Evolutionary conservation across 1,140 invertebrate species (phyloP), one percentile per base, ranked within the genome.

Genomic region (Zophobas morio): DNA sequence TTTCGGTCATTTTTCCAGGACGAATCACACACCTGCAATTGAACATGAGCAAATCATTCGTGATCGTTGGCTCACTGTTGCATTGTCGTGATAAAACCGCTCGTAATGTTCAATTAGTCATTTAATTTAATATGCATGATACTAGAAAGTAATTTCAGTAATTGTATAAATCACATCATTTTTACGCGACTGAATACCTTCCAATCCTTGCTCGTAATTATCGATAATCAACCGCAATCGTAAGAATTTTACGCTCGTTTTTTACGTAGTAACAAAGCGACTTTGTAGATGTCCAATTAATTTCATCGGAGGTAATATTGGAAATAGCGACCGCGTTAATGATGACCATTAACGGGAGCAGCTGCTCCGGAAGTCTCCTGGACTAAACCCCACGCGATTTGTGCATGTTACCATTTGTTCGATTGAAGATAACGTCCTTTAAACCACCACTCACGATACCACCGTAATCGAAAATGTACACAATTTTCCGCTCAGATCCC

Each of bases 351-450:
- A 77, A 76, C 75, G 74, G 77, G 77, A 66, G 75, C 78, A 79
- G 78, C 75, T 79, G 78, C 72, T 70, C 78, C 75, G 78, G 78
- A 79, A 79, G 78, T 77, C 63, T 70, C 60, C 74, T 74, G 76
- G 78, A 73, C 75, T 77, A 71, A 76, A 79, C 74, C 78, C 78
- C 74, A 79, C 75, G 72, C 78, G 77, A 73, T 79, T 73, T 79
- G 78, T 79, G 75, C 76, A 77, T 79, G 78, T 78, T 77, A 77
- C 51, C 76, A 79, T 79, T 79, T 79, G 78, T 79, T 63, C 75
- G 78, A 79, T 79, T 79, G 1, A 40, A 66, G 60, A 66, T 66
- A 66, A 66, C 39, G 60, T 39, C 60, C 60, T 66, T 66, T 66
- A 66, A 66, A 66, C 60, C 60, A 66, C 60, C 37, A 66, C 8